phyloP scores from a whole-genome alignment of 2,797 vertebrate genomes.

The Coregonus sp. region DNA sequence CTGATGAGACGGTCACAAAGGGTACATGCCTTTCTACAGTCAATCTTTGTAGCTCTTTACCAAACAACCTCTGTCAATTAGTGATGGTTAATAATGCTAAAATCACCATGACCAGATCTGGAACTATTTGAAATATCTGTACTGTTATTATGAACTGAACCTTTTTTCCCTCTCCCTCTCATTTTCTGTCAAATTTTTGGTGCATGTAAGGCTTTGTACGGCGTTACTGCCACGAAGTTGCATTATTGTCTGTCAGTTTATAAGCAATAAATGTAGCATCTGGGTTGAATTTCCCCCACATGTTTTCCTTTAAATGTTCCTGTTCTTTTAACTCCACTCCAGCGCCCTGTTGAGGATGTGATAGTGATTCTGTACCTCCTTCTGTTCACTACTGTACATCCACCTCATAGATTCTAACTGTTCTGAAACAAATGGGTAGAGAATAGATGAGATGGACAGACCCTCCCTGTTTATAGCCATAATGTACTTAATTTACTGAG shows the following conservation, averaged over 20 bases:
- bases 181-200: conserved; percentile 68
- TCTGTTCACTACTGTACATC: conserved; percentile 5
- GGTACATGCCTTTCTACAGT: conserved; percentile 80
- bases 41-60: conserved; percentile 85
- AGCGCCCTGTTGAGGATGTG: conserved; percentile 15
- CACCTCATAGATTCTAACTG: not conserved
- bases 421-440: conserved; percentile 26
- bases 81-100: conserved; percentile 73
- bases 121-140: conserved; percentile 72
- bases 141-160: conserved; percentile 37
- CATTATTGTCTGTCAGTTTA: conserved; percentile 75
- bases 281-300: conserved; percentile 45
- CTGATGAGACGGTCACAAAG: conserved; percentile 72
- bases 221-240: conserved; percentile 77
- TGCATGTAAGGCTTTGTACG: conserved; percentile 84
- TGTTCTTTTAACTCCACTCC: conserved; percentile 29
- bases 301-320: conserved; percentile 15
- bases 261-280: conserved; percentile 93
- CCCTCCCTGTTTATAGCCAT: conserved; percentile 48
- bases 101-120: conserved; percentile 75
- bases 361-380: conserved; percentile 22
- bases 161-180: conserved; percentile 70
- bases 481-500: conserved; percentile 46
- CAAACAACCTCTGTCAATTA: conserved; percentile 81
- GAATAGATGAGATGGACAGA: conserved; percentile 12